phyloP scores from a whole-genome alignment of 2,888 invertebrate genomes.

The Hirtodrosophila cameraria region DNA sequence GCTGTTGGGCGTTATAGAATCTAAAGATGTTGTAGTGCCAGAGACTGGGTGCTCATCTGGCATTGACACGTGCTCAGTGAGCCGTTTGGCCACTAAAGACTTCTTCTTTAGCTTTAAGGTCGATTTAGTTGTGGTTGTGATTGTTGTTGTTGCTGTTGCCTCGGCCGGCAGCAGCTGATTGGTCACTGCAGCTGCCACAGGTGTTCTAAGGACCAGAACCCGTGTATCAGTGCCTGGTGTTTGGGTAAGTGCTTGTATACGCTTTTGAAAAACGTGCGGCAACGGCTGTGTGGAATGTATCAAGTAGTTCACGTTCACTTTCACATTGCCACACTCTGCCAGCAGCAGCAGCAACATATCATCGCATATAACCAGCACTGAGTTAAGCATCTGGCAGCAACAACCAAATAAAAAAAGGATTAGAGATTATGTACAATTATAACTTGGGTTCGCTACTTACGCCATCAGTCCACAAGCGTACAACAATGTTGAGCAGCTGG shows the following conservation, averaged over 20 bases:
- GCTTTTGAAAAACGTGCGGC: conserved; percentile 27
- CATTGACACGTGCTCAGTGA: too few species aligned
- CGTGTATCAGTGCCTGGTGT: neutral
- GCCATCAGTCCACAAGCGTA: conserved; percentile 4
- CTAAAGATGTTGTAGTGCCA: neutral
- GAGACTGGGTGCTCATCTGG: neutral
- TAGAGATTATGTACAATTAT: neutral
- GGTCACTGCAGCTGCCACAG: neutral
- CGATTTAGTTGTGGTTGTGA: too few species aligned
- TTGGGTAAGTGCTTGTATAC: conserved; percentile 5
- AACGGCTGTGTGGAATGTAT: conserved; percentile 22
- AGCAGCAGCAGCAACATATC: conserved; percentile 2
- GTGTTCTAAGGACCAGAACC: conserved; percentile 12
- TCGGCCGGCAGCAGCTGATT: neutral
- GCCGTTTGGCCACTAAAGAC: too few species aligned
- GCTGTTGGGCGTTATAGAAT: neutral
- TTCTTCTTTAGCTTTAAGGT: too few species aligned
- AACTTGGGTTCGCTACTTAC: conserved; percentile 13
- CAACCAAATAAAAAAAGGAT: neutral
- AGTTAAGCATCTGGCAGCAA: conserved; percentile 15
- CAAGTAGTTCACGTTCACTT: conserved; percentile 13
- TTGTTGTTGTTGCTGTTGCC: neutral
- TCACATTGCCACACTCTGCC: neutral
- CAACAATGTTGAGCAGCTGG: neutral
- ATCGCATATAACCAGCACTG: conserved; percentile 24